Conservation (phyloP, 37 sponge, comb jelly and placozoan species). For the Hexactinellida sp. region DNA sequence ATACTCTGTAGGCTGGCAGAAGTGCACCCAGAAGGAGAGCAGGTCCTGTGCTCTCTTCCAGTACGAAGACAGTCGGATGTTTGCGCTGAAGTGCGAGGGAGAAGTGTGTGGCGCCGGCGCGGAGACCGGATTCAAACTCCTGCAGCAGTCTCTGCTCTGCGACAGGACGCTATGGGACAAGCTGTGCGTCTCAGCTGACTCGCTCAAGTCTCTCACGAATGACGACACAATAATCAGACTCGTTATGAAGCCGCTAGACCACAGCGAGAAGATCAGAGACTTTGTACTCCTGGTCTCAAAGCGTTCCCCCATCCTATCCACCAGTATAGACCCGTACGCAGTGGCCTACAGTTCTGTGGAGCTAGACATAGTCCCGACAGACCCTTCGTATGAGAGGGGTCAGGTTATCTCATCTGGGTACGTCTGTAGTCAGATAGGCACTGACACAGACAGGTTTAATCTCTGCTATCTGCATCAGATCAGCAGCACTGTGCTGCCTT, state of each 20-base stretch:
- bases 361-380: slow-evolving; percentile 6
- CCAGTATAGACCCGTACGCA: background rate
- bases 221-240: slow-evolving; percentile 21
- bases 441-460: background rate
- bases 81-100: background rate
- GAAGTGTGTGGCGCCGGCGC: background rate
- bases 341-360: slow-evolving; percentile 26
- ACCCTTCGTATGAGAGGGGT: slow-evolving; percentile 17
- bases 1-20: slow-evolving; percentile 9
- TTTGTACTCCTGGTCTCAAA: slow-evolving; percentile 25
- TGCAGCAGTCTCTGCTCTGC: background rate
- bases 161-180: background rate
- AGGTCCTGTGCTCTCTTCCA: background rate
- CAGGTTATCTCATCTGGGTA: slow-evolving; percentile 36
- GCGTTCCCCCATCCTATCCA: background rate
- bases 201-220: background rate
- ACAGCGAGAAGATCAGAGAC: slow-evolving; percentile 11
- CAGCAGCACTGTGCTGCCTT: slow-evolving; percentile 26
- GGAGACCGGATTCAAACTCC: background rate
- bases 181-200: background rate
- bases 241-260: background rate
- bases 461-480: slow-evolving; percentile 28
- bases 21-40: background rate
- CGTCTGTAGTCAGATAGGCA: background rate
- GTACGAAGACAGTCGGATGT: background rate